Evolutionary conservation across 2,888 invertebrate genomes (phyloP).

Genomic region (Ametastegia equiseti): DNA sequence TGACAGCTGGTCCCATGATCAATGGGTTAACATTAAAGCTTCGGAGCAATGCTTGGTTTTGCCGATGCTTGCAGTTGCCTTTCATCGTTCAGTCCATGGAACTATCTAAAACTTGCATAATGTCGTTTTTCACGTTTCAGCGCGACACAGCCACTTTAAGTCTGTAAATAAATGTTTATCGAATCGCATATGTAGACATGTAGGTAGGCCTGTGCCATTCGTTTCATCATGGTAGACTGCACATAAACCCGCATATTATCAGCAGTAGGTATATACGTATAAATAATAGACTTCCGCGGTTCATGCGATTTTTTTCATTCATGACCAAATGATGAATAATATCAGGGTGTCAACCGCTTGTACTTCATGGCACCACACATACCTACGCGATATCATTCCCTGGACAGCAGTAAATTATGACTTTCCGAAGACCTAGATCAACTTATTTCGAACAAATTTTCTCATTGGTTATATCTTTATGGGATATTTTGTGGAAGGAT

Average conservation of each 20-base stretch:
- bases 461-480: neutral
- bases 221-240: slow-evolving; percentile 23
- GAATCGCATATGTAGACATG: neutral
- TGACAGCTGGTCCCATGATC: too few relatives aligned
- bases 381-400: slow-evolving; percentile 23
- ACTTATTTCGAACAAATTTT: neutral
- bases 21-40: neutral
- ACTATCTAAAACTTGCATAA: slow-evolving; percentile 30
- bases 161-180: neutral
- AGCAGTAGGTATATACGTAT: neutral
- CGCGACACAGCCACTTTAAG: neutral
- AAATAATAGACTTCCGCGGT: slow-evolving; percentile 29
- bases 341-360: slow-evolving; percentile 12
- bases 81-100: slow-evolving; percentile 6
- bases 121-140: neutral
- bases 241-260: slow-evolving; percentile 12
- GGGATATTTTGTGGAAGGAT: neutral
- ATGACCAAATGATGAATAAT: slow-evolving; percentile 34
- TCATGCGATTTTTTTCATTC: slow-evolving; percentile 17
- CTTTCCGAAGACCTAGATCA: neutral
- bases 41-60: neutral
- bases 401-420: neutral
- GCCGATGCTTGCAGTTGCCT: neutral
- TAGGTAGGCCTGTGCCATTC: neutral
- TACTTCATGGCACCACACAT: slow-evolving; percentile 14